Evolutionary conservation across 2,797 vertebrate species (phyloP).

Genomic region (Cossypha niveicapilla): DNA sequence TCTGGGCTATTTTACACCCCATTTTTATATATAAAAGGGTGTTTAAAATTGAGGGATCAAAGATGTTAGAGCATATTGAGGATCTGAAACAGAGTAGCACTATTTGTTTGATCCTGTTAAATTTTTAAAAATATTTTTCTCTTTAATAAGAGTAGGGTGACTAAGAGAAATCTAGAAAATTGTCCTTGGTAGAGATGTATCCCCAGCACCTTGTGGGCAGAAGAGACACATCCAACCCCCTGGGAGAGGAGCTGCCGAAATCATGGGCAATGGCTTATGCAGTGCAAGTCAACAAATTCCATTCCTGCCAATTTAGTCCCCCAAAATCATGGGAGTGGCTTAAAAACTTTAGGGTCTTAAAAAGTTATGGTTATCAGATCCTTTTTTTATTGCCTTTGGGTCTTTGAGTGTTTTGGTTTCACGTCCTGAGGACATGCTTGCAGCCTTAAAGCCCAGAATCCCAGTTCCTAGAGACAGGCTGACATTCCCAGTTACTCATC

Average conservation of each 20-base stretch:
- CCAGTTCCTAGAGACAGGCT: neutral
- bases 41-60: neutral
- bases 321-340: neutral
- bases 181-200: neutral
- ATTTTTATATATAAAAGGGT: neutral
- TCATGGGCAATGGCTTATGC: neutral
- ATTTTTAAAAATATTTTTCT: neutral
- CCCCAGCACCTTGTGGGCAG: neutral
- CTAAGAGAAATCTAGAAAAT: neutral
- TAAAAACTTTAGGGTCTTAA: neutral
- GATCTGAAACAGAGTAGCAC: neutral
- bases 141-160: neutral
- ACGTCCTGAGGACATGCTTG: neutral
- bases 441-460: neutral
- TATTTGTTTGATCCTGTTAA: neutral
- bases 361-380: neutral
- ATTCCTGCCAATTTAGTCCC: neutral
- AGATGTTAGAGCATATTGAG: neutral
- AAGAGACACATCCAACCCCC: neutral
- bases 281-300: neutral
- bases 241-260: neutral
- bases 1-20: neutral
- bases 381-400: neutral
- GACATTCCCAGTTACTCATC: neutral
- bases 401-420: neutral